Evolutionary conservation across 2,113 vertebrate species (phyloP).

Genomic region (Taxidea taxus): DNA sequence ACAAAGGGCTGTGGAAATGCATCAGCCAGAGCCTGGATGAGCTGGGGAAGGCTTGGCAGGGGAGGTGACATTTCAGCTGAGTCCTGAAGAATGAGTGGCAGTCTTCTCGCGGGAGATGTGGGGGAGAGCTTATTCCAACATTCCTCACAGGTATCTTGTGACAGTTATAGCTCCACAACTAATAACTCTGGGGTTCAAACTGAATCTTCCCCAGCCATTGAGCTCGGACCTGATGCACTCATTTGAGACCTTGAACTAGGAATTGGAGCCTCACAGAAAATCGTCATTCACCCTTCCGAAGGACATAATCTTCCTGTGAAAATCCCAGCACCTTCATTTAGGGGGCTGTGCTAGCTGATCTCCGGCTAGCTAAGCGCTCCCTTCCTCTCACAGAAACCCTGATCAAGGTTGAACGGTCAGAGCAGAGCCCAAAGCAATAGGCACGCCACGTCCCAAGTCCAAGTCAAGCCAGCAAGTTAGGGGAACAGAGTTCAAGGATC

Average conservation of each 20-base stretch:
- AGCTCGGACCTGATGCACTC: background rate
- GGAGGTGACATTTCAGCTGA: constrained; percentile 44
- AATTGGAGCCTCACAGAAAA: background rate
- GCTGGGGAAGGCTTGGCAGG: constrained; percentile 25
- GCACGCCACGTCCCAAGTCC: background rate
- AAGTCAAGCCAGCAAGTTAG: background rate
- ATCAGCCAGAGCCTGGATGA: constrained; percentile 29
- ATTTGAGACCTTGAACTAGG: constrained; percentile 30
- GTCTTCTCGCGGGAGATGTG: background rate
- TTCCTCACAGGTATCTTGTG: constrained; percentile 44
- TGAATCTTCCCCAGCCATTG: constrained; percentile 18
- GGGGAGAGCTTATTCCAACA: background rate
- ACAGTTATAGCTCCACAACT: constrained; percentile 33
- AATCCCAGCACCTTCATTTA: background rate
- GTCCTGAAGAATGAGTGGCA: constrained; percentile 52
- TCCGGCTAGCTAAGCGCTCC: background rate
- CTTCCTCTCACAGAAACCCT: background rate
- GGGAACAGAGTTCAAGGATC: background rate
- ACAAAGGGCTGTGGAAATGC: constrained; percentile 35
- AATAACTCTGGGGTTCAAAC: constrained; percentile 51
- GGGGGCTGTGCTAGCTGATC: background rate
- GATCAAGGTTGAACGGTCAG: background rate
- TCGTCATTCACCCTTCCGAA: background rate
- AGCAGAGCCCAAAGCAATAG: background rate
- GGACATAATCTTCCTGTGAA: background rate